Percentiles rank a stretch among this genome's conserved stretches.
Evolutionary conservation across 1,140 invertebrate genomes (phyloP).

Genomic region (Drosophila quadrilineata): DNA sequence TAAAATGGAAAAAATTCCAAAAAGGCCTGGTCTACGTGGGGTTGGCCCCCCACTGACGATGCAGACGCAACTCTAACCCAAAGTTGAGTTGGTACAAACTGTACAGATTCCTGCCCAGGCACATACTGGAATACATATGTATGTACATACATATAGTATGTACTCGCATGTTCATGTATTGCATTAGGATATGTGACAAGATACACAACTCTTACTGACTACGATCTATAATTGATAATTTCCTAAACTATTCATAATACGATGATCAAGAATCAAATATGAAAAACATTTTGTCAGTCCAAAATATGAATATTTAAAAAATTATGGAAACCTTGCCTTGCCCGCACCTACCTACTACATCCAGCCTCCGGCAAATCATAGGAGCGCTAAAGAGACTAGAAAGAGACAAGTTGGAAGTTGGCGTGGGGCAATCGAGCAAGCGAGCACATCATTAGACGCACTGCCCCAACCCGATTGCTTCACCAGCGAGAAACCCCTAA

Average conservation of each 20-base stretch:
- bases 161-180: not conserved
- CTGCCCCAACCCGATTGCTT: slow-evolving; percentile 1
- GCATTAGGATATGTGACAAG: too few species aligned
- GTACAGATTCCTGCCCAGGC: not conserved
- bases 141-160: not conserved
- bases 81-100: not conserved
- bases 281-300: too few species aligned
- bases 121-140: not conserved
- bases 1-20: not conserved
- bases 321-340: slow-evolving; percentile 43
- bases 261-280: too few species aligned
- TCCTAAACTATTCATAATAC: too few species aligned
- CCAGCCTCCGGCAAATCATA: too few species aligned
- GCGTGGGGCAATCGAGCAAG: too few species aligned
- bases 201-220: too few species aligned
- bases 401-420: too few species aligned
- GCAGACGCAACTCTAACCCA: not conserved
- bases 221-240: too few species aligned
- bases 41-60: slow-evolving; percentile 39
- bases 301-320: slow-evolving; percentile 67
- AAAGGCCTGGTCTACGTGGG: slow-evolving; percentile 7
- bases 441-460: slow-evolving; percentile 35
- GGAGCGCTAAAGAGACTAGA: not conserved
- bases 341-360: too few species aligned
- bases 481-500: slow-evolving; percentile 49